These are phyloP conservation scores for Grammomys surdaster DNA, from an alignment of 2,113 vertebrate species.

Conservation along the genomic window DNA sequence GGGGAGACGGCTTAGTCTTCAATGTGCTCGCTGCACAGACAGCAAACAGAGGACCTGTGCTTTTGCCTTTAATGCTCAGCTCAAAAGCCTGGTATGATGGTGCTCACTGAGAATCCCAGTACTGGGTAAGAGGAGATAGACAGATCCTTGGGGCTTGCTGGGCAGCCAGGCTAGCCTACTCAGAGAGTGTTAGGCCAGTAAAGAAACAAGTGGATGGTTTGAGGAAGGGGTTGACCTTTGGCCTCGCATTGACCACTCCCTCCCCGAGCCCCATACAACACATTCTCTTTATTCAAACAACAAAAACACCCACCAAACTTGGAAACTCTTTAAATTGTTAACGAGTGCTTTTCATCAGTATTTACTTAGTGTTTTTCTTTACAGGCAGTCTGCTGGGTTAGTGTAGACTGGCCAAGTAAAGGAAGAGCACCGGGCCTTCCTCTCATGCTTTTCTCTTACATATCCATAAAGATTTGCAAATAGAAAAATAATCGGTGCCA, in stretches of 20 bases:
- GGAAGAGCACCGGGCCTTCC: neutral
- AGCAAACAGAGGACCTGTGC: no score
- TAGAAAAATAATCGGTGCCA: neutral
- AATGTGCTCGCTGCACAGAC: neutral
- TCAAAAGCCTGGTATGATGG: no score
- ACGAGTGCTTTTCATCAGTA: neutral
- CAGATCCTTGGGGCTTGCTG: neutral
- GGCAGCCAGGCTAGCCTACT: neutral
- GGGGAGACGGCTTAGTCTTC: neutral
- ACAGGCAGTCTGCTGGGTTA: neutral
- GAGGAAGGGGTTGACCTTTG: neutral
- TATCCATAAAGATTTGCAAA: neutral
- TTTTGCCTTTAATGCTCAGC: no score
- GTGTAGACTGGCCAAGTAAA: neutral
- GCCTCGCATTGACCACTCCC: neutral
- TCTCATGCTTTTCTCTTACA: neutral
- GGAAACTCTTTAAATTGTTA: conserved; percentile 14
- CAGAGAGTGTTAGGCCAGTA: neutral
- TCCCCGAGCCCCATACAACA: neutral
- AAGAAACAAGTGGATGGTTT: neutral
- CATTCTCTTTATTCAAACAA: neutral
- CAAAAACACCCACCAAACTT: neutral
- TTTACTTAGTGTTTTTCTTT: neutral
- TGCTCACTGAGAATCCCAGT: neutral
- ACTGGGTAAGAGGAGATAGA: neutral